Evolutionary conservation across 2,888 invertebrate species (phyloP).

Genomic region (Candidula unifasciata): DNA sequence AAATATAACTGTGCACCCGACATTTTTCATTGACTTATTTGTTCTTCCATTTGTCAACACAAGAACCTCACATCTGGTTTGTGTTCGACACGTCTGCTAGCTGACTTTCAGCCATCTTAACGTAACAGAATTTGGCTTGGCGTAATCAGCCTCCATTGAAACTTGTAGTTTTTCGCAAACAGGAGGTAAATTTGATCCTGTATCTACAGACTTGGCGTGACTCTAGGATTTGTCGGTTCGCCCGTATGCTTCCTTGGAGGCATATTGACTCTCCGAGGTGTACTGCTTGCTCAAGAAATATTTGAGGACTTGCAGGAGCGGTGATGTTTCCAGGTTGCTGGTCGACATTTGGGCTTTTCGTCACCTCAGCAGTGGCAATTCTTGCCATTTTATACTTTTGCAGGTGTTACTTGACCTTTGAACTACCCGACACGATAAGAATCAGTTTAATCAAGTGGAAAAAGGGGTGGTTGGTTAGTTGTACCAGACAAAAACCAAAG

Average conservation of each 20-base stretch:
- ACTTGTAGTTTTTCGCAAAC: not conserved
- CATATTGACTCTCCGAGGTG: not conserved
- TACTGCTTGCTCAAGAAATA: not conserved
- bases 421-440: too few species aligned
- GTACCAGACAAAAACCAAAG: too few species aligned
- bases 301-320: not conserved
- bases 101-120: conserved; percentile 20
- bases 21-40: not conserved
- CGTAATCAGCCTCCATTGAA: not conserved
- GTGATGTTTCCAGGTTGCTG: not conserved
- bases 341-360: not conserved
- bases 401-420: not conserved
- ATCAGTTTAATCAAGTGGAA: too few species aligned
- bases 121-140: not conserved
- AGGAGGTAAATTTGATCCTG: not conserved
- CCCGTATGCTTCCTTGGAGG: not conserved
- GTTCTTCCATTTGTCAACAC: not conserved
- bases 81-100: not conserved
- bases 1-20: too few species aligned
- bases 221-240: conserved; percentile 4
- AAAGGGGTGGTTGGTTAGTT: too few species aligned
- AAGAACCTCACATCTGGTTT: not conserved
- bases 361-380: not conserved
- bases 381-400: not conserved
- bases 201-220: not conserved